Evolutionary conservation across 2,888 invertebrate species (phyloP), one percentile per base, ranked within the genome.

Genomic region (Elegia similella): DNA sequence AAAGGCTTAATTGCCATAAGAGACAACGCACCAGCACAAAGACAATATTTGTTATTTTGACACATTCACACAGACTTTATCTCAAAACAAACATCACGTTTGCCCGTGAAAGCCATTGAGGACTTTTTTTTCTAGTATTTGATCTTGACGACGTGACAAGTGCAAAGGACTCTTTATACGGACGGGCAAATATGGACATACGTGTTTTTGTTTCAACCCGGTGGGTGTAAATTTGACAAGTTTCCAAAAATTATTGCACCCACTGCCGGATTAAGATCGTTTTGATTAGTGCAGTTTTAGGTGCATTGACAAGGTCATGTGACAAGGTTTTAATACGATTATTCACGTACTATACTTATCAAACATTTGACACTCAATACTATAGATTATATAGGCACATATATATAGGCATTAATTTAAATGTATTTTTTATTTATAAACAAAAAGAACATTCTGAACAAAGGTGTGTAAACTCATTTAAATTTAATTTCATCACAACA

Each of bases 31-130:
- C 73, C 10, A 38, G 38, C 38, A 10, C 75, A 81, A 75, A 82
- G 85, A 85, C 86, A 90, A 91, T 91, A 88, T 87, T 88, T 88
- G 84, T 84, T 84, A 82, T 91, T 92, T 92, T 92, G 90, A 89
- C 90, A 88, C 88, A 91, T 91, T 92, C 90, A 91, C 88, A 88
- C 86, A 87, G 79, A 71, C 80, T 87, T 90, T 91, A 91, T 91
- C 90, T 78, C 77, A 82, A 79, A 71, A 66, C 82, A 87, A 86
- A 91, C 84, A 88, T 90, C 69, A 75, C 84, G 88, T 84, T 88
- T 90, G 80, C 78, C 76, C 82, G 88, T 85, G 87, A 89, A 89
- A 87, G 86, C 78, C 81, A 84, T 88, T 84, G 82, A 86, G 71
- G 72, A 67, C 71, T 85, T 88, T 88, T 88, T 83, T 87, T 80